phyloP scores from a whole-genome alignment of 1,140 invertebrate species.

The Drosophila yakuba region DNA sequence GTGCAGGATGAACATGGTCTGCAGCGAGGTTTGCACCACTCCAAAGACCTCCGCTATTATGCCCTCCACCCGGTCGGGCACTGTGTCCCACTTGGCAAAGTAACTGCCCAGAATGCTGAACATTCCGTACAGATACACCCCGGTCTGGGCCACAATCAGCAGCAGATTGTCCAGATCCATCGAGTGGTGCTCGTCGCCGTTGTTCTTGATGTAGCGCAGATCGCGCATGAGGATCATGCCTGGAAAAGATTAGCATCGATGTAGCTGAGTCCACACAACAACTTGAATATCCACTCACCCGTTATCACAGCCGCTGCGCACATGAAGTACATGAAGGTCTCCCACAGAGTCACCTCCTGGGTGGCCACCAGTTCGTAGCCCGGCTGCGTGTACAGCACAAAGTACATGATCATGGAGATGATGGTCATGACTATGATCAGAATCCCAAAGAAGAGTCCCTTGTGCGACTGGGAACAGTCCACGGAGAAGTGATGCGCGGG shows the following conservation, averaged over 20 bases:
- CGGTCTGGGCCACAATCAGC: conserved; percentile 93
- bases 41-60: conserved; percentile 87
- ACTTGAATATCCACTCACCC: conserved; percentile 39
- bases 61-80: conserved; percentile 86
- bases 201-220: conserved; percentile 87
- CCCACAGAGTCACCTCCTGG: conserved; percentile 91
- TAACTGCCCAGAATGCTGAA: conserved; percentile 93
- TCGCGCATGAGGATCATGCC: conserved; percentile 88
- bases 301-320: conserved; percentile 73
- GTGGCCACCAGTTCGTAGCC: conserved; percentile 89
- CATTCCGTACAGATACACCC: conserved; percentile 94
- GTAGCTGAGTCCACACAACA: no score
- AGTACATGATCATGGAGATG: conserved; percentile 95
- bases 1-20: conserved; percentile 94
- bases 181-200: conserved; percentile 85
- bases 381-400: conserved; percentile 91
- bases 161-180: conserved; percentile 93
- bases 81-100: conserved; percentile 88
- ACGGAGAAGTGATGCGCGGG: conserved; percentile 92
- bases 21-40: conserved; percentile 89
- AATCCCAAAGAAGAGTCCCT: conserved; percentile 94
- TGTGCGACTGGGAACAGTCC: conserved; percentile 95
- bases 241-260: conserved; percentile 13
- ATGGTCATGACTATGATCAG: conserved; percentile 93
- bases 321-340: conserved; percentile 89